A percentile compares a stretch with the other conserved stretches of the same genome.
Conservation (phyloP, 2,888 invertebrate genomes). For the Drosophila acutilabella region DNA sequence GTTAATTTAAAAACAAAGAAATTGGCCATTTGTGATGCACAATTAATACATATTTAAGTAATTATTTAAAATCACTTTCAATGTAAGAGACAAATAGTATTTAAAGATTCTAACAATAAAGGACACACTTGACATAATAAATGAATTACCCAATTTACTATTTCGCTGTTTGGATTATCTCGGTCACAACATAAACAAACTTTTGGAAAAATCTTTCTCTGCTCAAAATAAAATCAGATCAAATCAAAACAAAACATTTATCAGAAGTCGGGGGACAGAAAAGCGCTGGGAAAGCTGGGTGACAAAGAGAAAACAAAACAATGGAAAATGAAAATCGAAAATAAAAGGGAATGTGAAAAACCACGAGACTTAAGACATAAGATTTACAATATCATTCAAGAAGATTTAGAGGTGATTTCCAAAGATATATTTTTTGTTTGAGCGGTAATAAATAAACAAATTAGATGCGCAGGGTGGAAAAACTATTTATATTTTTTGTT, state of each 20-base stretch:
- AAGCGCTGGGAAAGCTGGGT: constrained; percentile 15
- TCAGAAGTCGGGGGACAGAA: constrained; percentile 60
- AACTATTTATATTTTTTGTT: constrained; percentile 50
- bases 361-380: constrained; percentile 74
- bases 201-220: constrained; percentile 26
- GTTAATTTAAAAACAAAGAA: no score
- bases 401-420: constrained; percentile 82
- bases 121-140: constrained; percentile 13
- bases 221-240: constrained; percentile 70
- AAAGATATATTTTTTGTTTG: constrained; percentile 82
- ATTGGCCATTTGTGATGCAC: no score
- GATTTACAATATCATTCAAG: constrained; percentile 81
- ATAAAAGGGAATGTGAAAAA: constrained; percentile 53
- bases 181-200: constrained; percentile 37
- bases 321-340: constrained; percentile 40
- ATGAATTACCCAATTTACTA: constrained; percentile 40
- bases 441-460: constrained; percentile 82
- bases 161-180: constrained; percentile 65
- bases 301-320: constrained; percentile 38
- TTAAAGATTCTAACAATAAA: neutral
- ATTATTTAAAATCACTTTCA: no score
- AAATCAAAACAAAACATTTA: constrained; percentile 83
- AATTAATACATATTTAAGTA: no score
- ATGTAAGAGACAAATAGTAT: neutral
- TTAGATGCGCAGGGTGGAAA: constrained; percentile 39